phyloP scores from a whole-genome alignment of 2,888 invertebrate genomes.

The Lasius fuliginosus region DNA sequence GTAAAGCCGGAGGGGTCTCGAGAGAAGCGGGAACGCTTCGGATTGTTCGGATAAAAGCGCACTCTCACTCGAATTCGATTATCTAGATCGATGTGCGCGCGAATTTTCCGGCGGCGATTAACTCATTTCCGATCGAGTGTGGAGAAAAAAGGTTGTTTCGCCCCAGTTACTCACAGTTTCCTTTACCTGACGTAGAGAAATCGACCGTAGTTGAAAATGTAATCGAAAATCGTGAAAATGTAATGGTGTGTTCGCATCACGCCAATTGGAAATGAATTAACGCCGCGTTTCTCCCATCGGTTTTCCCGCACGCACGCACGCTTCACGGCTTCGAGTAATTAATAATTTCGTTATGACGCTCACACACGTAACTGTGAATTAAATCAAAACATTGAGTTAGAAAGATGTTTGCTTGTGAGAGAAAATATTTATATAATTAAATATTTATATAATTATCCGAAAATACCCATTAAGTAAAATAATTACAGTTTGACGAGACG shows the following conservation, averaged over 20 bases:
- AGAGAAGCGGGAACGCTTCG: background rate
- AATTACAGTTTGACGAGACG: background rate
- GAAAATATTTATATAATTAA: constrained; percentile 15
- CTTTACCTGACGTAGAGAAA: background rate
- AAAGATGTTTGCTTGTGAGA: constrained; percentile 15
- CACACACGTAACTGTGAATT: background rate
- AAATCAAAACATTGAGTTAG: background rate
- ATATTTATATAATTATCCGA: background rate
- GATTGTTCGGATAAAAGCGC: constrained; percentile 40
- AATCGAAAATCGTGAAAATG: constrained; percentile 34
- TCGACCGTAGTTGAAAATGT: constrained; percentile 19
- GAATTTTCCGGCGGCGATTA: constrained; percentile 47
- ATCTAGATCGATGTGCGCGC: constrained; percentile 45
- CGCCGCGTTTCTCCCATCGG: constrained; percentile 1
- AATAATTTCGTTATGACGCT: constrained; percentile 13
- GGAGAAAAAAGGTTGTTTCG: constrained; percentile 3
- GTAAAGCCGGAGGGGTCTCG: background rate
- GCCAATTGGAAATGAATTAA: constrained; percentile 31
- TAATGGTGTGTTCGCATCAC: background rate
- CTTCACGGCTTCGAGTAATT: background rate
- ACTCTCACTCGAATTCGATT: constrained; percentile 42
- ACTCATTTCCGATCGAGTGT: constrained; percentile 20
- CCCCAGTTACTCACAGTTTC: constrained; percentile 27
- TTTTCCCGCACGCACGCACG: constrained; percentile 11
- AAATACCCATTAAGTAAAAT: constrained; percentile 12